Evolutionary conservation across 1,140 invertebrate species (phyloP).

Genomic region (Schlechtendalia chinensis): DNA sequence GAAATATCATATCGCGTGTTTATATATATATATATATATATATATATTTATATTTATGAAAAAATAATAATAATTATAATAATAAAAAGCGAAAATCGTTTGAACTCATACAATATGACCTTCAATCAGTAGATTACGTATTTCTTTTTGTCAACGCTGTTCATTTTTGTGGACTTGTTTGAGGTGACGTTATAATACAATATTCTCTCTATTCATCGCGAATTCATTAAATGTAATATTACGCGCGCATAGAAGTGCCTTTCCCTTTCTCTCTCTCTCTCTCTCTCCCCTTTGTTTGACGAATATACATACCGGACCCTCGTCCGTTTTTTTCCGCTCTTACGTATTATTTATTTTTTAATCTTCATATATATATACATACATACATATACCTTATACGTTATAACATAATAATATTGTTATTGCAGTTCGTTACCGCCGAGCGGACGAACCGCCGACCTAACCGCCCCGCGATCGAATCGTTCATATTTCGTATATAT

Average conservation of each 20-base stretch:
- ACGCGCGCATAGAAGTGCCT: neutral
- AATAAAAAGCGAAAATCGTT: constrained; percentile 28
- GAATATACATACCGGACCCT: no score
- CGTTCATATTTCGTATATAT: neutral
- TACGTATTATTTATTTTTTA: neutral
- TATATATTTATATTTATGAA: neutral
- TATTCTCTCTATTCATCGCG: neutral
- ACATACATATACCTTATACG: neutral
- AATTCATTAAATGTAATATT: neutral
- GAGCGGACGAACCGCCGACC: no score
- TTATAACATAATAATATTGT: neutral
- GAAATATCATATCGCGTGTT: constrained; percentile 2
- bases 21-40: neutral
- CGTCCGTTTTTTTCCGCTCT: neutral
- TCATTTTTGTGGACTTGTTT: constrained; percentile 15
- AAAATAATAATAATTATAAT: constrained; percentile 13
- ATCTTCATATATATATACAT: neutral
- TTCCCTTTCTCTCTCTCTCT: neutral
- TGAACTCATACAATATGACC: constrained; percentile 19
- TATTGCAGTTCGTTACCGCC: no score
- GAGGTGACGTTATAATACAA: constrained; percentile 14
- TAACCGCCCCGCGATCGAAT: neutral
- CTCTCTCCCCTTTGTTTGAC: no score
- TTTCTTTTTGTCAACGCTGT: constrained; percentile 23
- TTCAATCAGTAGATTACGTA: constrained; percentile 20